Evolutionary conservation across 2,888 invertebrate genomes (phyloP).

Genomic region (Megaustenia siamemsis): DNA sequence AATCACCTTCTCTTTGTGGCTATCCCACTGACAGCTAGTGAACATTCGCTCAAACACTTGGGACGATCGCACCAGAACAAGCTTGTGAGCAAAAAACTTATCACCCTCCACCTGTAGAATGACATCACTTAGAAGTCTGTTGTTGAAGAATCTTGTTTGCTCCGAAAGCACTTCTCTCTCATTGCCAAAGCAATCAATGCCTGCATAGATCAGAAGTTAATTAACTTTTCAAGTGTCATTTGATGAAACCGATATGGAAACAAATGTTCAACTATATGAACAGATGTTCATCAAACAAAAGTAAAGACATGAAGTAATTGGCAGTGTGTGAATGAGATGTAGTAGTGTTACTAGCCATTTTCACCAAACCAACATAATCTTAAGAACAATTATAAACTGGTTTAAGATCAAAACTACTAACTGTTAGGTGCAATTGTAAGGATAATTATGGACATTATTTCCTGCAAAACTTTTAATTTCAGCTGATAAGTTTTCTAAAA

Average conservation of each 20-base stretch:
- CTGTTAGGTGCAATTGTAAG: too few species aligned
- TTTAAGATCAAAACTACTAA: too few species aligned
- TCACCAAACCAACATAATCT: too few species aligned
- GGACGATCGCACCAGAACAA: slow-evolving; percentile 80
- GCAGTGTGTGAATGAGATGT: too few species aligned
- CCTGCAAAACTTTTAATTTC: too few species aligned
- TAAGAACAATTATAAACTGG: too few species aligned
- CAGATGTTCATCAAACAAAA: background rate
- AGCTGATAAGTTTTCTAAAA: too few species aligned
- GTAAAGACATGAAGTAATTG: too few species aligned
- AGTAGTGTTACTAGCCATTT: too few species aligned
- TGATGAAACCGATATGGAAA: background rate
- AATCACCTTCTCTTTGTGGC: slow-evolving; percentile 51
- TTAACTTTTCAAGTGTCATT: background rate
- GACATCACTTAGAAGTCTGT: slow-evolving; percentile 71
- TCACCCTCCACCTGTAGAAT: slow-evolving; percentile 78
- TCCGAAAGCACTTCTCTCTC: slow-evolving; percentile 68
- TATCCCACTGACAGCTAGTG: slow-evolving; percentile 76
- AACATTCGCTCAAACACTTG: slow-evolving; percentile 82
- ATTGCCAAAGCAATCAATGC: slow-evolving; percentile 74
- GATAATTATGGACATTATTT: too few species aligned
- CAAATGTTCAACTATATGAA: background rate
- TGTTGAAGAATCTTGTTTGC: slow-evolving; percentile 72
- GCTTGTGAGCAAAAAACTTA: slow-evolving; percentile 80
- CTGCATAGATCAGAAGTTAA: slow-evolving; percentile 11